Evolutionary conservation across 2,797 vertebrate species (phyloP).

Genomic region (Myotis pilosus): DNA sequence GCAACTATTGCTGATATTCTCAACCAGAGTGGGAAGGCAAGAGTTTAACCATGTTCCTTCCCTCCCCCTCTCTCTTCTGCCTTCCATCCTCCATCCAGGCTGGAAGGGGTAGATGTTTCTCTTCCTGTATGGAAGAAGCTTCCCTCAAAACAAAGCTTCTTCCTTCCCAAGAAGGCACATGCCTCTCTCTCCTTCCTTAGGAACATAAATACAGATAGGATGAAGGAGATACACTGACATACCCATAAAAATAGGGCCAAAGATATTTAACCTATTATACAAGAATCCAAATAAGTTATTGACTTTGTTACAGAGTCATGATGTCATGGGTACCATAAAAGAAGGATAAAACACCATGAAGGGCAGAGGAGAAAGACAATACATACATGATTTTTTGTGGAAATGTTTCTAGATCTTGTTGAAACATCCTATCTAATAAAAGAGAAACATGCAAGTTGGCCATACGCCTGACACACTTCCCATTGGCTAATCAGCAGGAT

Average conservation of each 20-base stretch:
- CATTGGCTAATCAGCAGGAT: no score
- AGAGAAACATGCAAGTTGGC: no score
- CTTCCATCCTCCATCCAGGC: background rate
- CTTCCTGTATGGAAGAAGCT: background rate
- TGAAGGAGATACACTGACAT: background rate
- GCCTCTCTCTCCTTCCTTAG: background rate
- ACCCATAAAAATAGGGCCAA: background rate
- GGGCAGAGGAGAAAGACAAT: background rate
- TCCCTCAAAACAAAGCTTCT: background rate
- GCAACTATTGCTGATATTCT: background rate
- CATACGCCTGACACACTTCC: no score
- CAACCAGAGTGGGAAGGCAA: background rate
- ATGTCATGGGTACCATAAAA: background rate
- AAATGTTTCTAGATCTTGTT: background rate
- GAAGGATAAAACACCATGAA: background rate
- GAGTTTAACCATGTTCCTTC: background rate
- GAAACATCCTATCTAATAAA: background rate
- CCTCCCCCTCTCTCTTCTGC: background rate
- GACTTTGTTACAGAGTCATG: conserved; percentile 26
- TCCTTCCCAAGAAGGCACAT: background rate
- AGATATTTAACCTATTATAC: background rate
- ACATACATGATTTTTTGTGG: background rate
- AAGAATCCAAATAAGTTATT: conserved; percentile 9
- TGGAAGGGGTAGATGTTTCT: background rate
- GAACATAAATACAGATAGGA: background rate